Conservation (phyloP, 2,797 vertebrate genomes). For the Meda fulgida region DNA sequence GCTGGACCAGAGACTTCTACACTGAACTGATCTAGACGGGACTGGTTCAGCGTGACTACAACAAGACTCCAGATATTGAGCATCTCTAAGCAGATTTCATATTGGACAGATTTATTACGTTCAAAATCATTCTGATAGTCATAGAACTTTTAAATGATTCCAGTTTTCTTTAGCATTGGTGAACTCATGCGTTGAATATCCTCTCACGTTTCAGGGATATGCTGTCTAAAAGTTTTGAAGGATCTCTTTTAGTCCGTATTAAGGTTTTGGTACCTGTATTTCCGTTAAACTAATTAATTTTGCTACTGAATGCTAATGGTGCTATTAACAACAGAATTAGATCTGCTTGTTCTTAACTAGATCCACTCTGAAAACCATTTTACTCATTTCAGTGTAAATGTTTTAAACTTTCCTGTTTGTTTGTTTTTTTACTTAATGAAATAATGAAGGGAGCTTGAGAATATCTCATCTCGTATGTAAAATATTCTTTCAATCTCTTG, state of each 20-base stretch:
- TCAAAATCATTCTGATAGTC: not conserved
- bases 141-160: not conserved
- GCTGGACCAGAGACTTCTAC: constrained; percentile 68
- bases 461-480: not conserved
- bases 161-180: not conserved
- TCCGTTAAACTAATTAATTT: not conserved
- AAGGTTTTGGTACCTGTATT: not conserved
- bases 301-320: not conserved
- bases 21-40: not conserved
- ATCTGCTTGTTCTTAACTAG: not conserved
- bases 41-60: not conserved
- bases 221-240: not conserved
- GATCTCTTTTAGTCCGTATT: not conserved
- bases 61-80: not conserved
- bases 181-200: not conserved
- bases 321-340: constrained; percentile 1
- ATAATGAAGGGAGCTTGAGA: not conserved
- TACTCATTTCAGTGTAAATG: not conserved
- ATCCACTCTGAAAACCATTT: not conserved
- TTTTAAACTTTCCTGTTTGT: not conserved
- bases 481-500: not conserved
- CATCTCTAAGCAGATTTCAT: not conserved
- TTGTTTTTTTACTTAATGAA: not conserved
- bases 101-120: not conserved
- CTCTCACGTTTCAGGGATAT: not conserved